Conservation (phyloP, 2,888 invertebrate genomes). For the Lepidonotus clava region DNA sequence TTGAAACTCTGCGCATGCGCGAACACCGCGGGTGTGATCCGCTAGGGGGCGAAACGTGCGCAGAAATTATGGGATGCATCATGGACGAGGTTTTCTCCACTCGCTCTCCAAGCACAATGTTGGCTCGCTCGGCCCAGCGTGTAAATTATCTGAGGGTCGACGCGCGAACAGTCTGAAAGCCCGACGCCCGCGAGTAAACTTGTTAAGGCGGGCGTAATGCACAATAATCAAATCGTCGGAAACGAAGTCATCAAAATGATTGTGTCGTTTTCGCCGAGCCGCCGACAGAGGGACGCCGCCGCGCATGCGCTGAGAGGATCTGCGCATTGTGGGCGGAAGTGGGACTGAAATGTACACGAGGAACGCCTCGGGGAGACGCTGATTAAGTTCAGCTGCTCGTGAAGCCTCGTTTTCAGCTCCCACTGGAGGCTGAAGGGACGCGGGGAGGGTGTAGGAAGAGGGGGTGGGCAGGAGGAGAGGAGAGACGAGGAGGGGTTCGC, state of each 20-base stretch:
- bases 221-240: constrained; percentile 51
- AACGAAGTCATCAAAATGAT: constrained; percentile 20
- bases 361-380: not conserved
- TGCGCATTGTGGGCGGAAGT: constrained; percentile 21
- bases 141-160: not conserved
- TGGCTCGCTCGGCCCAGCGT: no score
- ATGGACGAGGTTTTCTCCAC: no score
- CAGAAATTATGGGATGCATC: no score
- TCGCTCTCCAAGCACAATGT: no score
- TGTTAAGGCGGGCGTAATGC: constrained; percentile 10
- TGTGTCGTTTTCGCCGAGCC: constrained; percentile 23
- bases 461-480: not conserved
- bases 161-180: not conserved
- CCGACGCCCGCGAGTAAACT: not conserved
- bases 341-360: constrained; percentile 37
- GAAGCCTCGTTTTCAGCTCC: not conserved
- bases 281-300: not conserved
- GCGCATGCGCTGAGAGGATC: constrained; percentile 5
- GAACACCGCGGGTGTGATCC: no score
- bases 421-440: not conserved
- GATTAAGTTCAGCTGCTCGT: not conserved
- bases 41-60: no score
- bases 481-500: not conserved
- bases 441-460: not conserved
- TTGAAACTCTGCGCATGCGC: no score